Conservation (phyloP, 2,113 vertebrate species). For the Todiramphus chloris region DNA sequence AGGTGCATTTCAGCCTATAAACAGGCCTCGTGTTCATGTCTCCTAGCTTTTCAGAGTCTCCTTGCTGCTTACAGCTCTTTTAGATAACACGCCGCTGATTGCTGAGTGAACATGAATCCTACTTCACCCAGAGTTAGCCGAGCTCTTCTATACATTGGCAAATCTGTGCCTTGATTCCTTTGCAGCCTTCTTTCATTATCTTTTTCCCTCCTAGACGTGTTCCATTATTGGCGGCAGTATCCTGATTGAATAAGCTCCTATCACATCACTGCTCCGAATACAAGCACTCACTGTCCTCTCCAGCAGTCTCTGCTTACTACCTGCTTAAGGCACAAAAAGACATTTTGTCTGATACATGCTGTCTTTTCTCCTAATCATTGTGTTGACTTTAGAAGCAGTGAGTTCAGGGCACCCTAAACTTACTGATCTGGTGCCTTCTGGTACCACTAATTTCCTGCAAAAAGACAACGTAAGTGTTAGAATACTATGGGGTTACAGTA, state of each 20-base stretch:
- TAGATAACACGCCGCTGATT: not conserved
- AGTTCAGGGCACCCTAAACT: not conserved
- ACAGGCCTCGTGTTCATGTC: not conserved
- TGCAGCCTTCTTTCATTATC: not conserved
- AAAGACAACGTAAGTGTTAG: not conserved
- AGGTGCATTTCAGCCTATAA: not conserved
- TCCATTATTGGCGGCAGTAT: not conserved
- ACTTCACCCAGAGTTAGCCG: not conserved
- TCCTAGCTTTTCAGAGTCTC: rapidly evolving
- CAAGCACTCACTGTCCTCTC: not conserved
- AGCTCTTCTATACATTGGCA: not conserved
- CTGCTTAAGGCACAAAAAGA: not conserved
- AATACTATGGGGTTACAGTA: not conserved
- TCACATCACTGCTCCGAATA: not conserved
- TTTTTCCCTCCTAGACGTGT: not conserved
- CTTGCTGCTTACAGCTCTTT: not conserved
- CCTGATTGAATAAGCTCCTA: not conserved
- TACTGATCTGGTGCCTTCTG: not conserved
- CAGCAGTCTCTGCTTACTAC: not conserved
- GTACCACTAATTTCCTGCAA: not conserved
- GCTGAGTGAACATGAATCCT: not conserved
- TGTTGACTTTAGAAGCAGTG: not conserved
- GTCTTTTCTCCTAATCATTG: not conserved
- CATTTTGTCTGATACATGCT: not conserved
- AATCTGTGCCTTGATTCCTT: not conserved